Evolutionary conservation across 2,113 vertebrate species (phyloP).

Genomic region (Sylvicapra grimmia): DNA sequence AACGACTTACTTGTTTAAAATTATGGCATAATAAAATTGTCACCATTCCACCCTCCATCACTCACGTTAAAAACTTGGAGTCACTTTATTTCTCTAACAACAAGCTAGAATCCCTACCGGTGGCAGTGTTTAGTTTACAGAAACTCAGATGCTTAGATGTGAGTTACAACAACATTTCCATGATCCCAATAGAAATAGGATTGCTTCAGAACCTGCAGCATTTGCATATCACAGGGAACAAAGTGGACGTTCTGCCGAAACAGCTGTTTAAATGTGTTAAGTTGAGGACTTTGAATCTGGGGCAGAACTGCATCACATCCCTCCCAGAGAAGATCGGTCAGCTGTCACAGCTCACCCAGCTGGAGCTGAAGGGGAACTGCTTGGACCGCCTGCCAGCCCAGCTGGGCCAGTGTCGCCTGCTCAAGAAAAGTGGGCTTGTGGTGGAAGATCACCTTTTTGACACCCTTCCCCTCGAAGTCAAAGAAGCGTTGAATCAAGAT

Average conservation of each 20-base stretch:
- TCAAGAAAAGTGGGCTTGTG: slow-evolving; percentile 89
- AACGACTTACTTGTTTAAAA: slow-evolving; percentile 95
- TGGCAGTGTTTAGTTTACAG: slow-evolving; percentile 91
- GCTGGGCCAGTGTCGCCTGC: slow-evolving; percentile 89
- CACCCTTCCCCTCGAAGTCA: slow-evolving; percentile 91
- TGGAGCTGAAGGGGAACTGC: slow-evolving; percentile 97
- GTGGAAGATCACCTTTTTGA: slow-evolving; percentile 98
- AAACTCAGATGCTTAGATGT: slow-evolving; percentile 95
- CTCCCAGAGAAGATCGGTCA: slow-evolving; percentile 93
- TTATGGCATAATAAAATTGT: slow-evolving; percentile 99
- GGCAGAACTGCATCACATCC: slow-evolving; percentile 91
- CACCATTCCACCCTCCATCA: slow-evolving; percentile 93
- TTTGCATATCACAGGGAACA: slow-evolving; percentile 94
- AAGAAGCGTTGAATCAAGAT: slow-evolving; percentile 95
- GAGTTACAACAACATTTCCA: slow-evolving; percentile 90
- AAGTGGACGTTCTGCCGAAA: slow-evolving; percentile 93
- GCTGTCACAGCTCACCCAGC: slow-evolving; percentile 90
- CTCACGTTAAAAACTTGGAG: slow-evolving; percentile 94
- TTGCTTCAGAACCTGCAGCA: slow-evolving; percentile 95
- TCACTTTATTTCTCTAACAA: slow-evolving; percentile 96
- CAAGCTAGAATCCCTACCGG: slow-evolving; percentile 93
- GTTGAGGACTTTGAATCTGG: slow-evolving; percentile 91
- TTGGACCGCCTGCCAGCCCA: slow-evolving; percentile 92
- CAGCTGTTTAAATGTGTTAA: slow-evolving; percentile 96
- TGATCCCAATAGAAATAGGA: slow-evolving; percentile 90